A percentile compares a stretch with the other conserved stretches of the same genome.
Conservation (phyloP, 1,140 invertebrate species). For the Pristionchus pacificus region DNA sequence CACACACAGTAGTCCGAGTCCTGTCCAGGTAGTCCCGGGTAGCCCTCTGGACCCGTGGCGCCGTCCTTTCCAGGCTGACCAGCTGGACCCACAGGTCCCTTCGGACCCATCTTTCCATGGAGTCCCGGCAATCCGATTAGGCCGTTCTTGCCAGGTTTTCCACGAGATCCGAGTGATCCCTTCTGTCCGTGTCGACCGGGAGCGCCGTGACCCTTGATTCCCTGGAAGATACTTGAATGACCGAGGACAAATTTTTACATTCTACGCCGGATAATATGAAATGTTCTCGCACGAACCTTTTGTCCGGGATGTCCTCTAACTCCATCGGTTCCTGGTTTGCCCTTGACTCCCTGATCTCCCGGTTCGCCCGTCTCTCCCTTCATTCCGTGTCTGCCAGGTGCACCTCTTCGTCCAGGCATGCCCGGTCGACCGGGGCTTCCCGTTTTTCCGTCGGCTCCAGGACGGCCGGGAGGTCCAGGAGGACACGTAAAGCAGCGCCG, state of each 20-base stretch:
- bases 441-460: slow-evolving; percentile 12
- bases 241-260: background rate
- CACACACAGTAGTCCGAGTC: background rate
- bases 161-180: slow-evolving; percentile 1
- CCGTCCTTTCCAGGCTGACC: slow-evolving; percentile 6
- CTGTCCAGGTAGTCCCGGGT: slow-evolving; percentile 4
- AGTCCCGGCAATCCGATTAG: slow-evolving; percentile 7
- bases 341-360: slow-evolving; percentile 7
- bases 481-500: background rate
- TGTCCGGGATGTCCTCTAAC: slow-evolving; percentile 2
- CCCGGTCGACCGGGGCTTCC: slow-evolving; percentile 6
- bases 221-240: background rate
- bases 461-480: slow-evolving; percentile 1
- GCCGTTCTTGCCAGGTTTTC: slow-evolving; percentile 9
- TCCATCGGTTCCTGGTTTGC: slow-evolving; percentile 6
- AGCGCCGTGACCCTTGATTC: slow-evolving; percentile 8
- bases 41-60: background rate
- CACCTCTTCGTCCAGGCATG: slow-evolving; percentile 6
- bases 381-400: slow-evolving; percentile 10
- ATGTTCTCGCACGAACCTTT: too few relatives aligned
- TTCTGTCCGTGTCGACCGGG: slow-evolving; percentile 14
- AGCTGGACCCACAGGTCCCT: slow-evolving; percentile 1
- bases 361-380: slow-evolving; percentile 16
- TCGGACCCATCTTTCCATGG: slow-evolving; percentile 5
- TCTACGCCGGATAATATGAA: too few relatives aligned